Conservation (phyloP, 2,888 invertebrate species). For the Agonopterix subpropinquella region DNA sequence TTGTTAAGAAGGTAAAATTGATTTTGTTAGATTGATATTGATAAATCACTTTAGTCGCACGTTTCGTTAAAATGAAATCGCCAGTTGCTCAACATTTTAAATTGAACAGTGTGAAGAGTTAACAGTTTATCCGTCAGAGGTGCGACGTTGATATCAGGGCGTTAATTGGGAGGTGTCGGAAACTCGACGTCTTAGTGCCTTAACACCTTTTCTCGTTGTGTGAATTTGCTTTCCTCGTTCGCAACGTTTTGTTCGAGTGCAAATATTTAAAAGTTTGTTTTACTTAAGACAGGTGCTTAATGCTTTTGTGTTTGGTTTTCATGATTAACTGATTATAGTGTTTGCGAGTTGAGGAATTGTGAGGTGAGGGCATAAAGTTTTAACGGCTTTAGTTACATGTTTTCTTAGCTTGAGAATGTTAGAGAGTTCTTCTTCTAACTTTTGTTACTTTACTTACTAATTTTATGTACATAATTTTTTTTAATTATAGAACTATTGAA, state of each 20-base stretch:
- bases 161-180: conserved; percentile 69
- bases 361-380: too few relatives aligned
- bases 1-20: too few relatives aligned
- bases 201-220: conserved; percentile 52
- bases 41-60: too few relatives aligned
- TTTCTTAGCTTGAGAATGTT: too few relatives aligned
- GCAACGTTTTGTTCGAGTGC: conserved; percentile 48
- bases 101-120: conserved; percentile 32
- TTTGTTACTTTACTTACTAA: too few relatives aligned
- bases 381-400: too few relatives aligned
- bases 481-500: too few relatives aligned
- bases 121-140: conserved; percentile 35
- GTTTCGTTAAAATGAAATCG: too few relatives aligned
- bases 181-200: conserved; percentile 39
- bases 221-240: conserved; percentile 53
- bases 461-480: too few relatives aligned
- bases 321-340: conserved; percentile 11
- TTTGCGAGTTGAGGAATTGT: background rate
- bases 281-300: conserved; percentile 47
- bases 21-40: too few relatives aligned
- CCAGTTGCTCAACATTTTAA: too few relatives aligned
- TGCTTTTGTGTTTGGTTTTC: conserved; percentile 14
- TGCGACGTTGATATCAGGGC: conserved; percentile 49
- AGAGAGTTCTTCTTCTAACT: too few relatives aligned
- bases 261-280: conserved; percentile 40